Conservation (phyloP, 2,113 vertebrate genomes). For the Microcebus murinus region DNA sequence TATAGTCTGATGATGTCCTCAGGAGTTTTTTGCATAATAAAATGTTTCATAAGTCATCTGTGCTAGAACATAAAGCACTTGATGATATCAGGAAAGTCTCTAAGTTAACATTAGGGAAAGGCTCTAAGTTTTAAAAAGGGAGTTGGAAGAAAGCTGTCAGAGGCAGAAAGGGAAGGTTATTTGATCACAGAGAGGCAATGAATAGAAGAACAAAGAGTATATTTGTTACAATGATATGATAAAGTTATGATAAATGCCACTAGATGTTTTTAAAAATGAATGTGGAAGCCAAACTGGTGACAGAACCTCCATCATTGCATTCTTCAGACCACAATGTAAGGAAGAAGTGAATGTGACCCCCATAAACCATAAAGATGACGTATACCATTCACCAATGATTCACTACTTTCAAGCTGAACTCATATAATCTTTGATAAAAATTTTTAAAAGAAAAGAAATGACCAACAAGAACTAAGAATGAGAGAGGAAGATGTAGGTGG, state of each 20-base stretch:
- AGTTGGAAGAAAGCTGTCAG: neutral
- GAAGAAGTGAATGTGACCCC: neutral
- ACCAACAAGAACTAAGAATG: neutral
- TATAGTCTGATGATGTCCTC: neutral
- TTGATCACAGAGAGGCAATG: neutral
- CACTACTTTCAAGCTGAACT: neutral
- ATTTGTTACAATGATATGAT: neutral
- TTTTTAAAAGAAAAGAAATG: neutral
- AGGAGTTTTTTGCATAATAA: constrained; percentile 16
- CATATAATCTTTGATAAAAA: neutral
- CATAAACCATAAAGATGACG: neutral
- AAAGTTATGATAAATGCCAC: neutral
- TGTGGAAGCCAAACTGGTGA: neutral
- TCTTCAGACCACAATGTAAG: neutral
- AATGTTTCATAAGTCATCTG: constrained; percentile 35
- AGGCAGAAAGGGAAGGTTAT: neutral
- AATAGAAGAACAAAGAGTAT: neutral
- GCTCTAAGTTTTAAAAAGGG: neutral
- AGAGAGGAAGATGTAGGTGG: neutral
- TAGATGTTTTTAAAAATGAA: neutral
- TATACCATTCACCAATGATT: neutral
- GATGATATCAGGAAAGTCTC: neutral
- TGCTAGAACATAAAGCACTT: neutral
- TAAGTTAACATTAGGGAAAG: neutral
- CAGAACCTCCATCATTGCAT: neutral